These are phyloP conservation scores for Rhopalosiphum padi DNA, from an alignment of 1,140 invertebrate species.

Conservation along the genomic window DNA sequence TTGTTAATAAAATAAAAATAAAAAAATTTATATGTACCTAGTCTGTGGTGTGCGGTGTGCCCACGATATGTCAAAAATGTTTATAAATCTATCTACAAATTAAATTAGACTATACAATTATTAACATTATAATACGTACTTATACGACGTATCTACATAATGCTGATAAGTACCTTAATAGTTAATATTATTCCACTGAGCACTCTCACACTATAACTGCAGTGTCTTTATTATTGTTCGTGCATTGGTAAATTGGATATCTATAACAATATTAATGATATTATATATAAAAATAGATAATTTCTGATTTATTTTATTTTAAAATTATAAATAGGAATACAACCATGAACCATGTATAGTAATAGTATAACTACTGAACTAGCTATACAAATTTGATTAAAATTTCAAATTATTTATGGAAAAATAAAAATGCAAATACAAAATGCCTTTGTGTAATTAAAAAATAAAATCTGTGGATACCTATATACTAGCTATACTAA, in stretches of 20 bases:
- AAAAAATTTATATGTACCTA: neutral
- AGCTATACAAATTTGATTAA: neutral
- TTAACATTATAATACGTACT: neutral
- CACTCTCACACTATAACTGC: no score
- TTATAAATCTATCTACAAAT: neutral
- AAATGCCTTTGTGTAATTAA: neutral
- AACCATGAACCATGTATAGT: no score
- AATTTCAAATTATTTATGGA: neutral
- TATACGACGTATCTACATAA: no score
- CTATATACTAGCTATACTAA: neutral
- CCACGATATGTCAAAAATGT: neutral
- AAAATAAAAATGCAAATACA: neutral
- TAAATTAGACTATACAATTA: neutral
- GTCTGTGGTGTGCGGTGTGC: neutral
- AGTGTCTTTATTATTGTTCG: no score
- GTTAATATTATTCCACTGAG: no score
- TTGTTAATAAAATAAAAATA: neutral
- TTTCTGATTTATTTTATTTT: no score
- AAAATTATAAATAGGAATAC: no score
- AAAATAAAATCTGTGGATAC: neutral
- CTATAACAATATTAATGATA: no score
- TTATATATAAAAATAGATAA: no score
- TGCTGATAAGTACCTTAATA: no score
- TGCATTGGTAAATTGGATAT: no score
- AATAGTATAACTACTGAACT: neutral